Evolutionary conservation across 1,140 invertebrate genomes (phyloP), one percentile per base, ranked within the genome.

Genomic region (Lepidurus packardi): DNA sequence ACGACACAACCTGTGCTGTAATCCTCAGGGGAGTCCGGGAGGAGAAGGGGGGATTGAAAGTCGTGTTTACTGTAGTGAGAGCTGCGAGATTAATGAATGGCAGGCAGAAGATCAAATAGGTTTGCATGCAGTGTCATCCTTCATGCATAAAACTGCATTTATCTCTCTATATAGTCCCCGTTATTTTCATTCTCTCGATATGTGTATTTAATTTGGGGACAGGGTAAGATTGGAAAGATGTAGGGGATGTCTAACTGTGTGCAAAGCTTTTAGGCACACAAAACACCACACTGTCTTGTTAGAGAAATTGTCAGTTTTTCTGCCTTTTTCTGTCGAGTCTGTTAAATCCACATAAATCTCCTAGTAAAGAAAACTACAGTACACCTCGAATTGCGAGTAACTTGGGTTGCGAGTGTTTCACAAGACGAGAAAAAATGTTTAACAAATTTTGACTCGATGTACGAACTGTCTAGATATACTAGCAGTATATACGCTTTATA

Each of bases 41-140:
- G 53, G 3, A 13, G 1, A 3, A 65, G n/a, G 53, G 53, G 16
- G 21, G 53, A 65, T n/a, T 13, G 53, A 65, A 65, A 65, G 53
- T 7, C 53, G 53, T 65, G 21, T 65, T 65, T 65, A 65, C 53
- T n/a, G 53, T 13, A 65, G 53, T n/a, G 53, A 21, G 53, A 65
- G 53, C 53, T 13, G 53, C 13, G 53, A 65, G 53, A 65, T 65
- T 65, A 65, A 65, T 65, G 53, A 65, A 65, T 21, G 53, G 53
- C 16, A 65, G 21, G 53, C 53, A 65, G 53, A 65, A 65, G 53
- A 65, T 65, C 53, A 65, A 65, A 65, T n/a, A 65, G 53, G 53
- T 65, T 65, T 65, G 53, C 53, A n/a, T 65, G 53, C 53, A 65
- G 53, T 65, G 53, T 65, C 53, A 65, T 65, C 53, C 53, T 65